Percentiles rank a stretch among this genome's conserved stretches.
These are phyloP conservation scores for Clavelina lepadiformis DNA, from an alignment of 23 tunicate genomes.

Conservation along the genomic window DNA sequence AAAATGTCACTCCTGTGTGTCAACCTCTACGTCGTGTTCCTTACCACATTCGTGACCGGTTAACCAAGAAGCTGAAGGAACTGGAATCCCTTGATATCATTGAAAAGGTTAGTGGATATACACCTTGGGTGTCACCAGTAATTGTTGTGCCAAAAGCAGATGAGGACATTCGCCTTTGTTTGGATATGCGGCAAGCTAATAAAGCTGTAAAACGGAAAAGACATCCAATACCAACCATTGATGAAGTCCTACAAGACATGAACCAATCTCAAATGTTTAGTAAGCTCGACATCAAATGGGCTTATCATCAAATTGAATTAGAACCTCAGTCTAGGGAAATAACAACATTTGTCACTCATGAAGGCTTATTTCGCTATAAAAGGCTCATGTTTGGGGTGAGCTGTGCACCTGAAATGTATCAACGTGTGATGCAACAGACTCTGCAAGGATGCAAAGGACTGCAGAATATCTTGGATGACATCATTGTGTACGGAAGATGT, in stretches of 20 bases:
- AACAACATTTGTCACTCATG: slow-evolving; percentile 18
- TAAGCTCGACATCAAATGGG: slow-evolving; percentile 12
- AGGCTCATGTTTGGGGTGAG: slow-evolving; percentile 3
- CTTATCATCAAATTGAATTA: slow-evolving; percentile 25
- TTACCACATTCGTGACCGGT: background rate
- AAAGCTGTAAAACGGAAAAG: background rate
- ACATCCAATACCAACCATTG: slow-evolving; percentile 16
- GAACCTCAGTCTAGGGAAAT: slow-evolving; percentile 7
- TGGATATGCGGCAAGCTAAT: slow-evolving; percentile 17
- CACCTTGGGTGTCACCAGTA: slow-evolving; percentile 15
- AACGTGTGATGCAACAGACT: slow-evolving; percentile 6
- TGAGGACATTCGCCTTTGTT: slow-evolving; percentile 13
- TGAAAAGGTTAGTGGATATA: background rate
- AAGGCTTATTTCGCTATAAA: slow-evolving; percentile 4
- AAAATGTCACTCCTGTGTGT: background rate
- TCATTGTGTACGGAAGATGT: background rate
- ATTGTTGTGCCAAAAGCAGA: slow-evolving; percentile 8
- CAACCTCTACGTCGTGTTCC: slow-evolving; percentile 8
- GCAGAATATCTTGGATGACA: slow-evolving; percentile 21
- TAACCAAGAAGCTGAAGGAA: slow-evolving; percentile 1
- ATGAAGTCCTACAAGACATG: slow-evolving; percentile 4
- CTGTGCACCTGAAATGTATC: slow-evolving; percentile 16
- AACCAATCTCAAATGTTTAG: slow-evolving; percentile 1
- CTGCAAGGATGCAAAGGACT: slow-evolving; percentile 9
- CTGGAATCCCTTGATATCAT: slow-evolving; percentile 4